Evolutionary conservation across 2,113 vertebrate genomes (phyloP).

Genomic region (Platichthys stellatus): DNA sequence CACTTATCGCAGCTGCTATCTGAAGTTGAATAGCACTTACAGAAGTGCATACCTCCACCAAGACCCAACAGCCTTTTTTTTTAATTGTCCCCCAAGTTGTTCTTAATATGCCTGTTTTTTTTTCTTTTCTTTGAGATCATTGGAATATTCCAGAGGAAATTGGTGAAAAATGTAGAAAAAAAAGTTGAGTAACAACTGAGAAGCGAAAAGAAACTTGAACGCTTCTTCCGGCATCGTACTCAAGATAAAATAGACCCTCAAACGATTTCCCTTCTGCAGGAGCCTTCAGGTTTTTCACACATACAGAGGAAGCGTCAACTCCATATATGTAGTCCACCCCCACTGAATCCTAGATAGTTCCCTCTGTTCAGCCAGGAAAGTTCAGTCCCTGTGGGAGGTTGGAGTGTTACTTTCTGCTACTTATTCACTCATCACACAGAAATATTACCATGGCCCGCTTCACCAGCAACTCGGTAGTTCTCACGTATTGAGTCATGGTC

Average conservation of each 20-base stretch:
- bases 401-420: constrained; percentile 53
- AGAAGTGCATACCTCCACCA: no score
- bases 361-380: constrained; percentile 51
- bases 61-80: no score
- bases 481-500: constrained; percentile 47
- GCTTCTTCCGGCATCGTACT: not conserved
- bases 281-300: constrained; percentile 25
- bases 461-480: constrained; percentile 31
- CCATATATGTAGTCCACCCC: constrained; percentile 32
- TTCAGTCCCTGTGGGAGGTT: constrained; percentile 37
- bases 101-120: no score
- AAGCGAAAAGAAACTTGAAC: not conserved
- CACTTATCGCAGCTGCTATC: not conserved
- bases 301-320: constrained; percentile 25
- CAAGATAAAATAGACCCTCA: not conserved
- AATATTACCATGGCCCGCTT: constrained; percentile 50
- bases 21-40: no score
- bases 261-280: not conserved
- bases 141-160: no score
- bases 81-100: no score
- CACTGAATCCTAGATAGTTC: constrained; percentile 34
- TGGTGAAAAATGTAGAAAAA: not conserved
- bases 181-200: not conserved
- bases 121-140: no score
- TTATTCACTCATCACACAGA: constrained; percentile 48